Evolutionary conservation across 2,797 vertebrate genomes (phyloP).

Genomic region (Lagodon rhomboides): DNA sequence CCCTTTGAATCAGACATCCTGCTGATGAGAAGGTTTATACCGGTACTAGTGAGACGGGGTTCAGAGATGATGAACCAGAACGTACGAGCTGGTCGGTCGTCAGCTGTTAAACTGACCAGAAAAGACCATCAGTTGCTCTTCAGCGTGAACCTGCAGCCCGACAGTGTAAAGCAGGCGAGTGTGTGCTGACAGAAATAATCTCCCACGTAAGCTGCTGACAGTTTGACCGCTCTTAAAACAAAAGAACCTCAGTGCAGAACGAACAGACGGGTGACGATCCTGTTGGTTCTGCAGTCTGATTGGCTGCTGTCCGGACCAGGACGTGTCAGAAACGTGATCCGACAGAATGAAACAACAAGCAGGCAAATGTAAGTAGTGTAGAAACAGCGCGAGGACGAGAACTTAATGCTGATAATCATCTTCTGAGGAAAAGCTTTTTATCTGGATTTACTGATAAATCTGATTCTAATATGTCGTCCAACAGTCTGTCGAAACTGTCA

Average conservation of each 20-base stretch:
- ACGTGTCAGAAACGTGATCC: slow-evolving; percentile 14
- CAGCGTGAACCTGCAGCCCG: neutral
- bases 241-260: slow-evolving; percentile 13
- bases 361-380: neutral
- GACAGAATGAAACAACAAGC: neutral
- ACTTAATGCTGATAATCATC: neutral
- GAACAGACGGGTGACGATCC: slow-evolving; percentile 4
- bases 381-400: neutral
- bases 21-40: too few relatives aligned
- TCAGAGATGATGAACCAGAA: too few relatives aligned
- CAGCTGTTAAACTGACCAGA: too few relatives aligned
- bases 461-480: neutral
- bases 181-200: neutral
- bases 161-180: slow-evolving; percentile 18
- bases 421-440: neutral
- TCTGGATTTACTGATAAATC: neutral
- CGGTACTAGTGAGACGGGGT: too few relatives aligned
- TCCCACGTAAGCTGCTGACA: neutral
- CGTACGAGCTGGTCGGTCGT: too few relatives aligned
- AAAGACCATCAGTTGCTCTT: too few relatives aligned
- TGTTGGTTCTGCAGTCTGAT: slow-evolving; percentile 44
- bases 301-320: slow-evolving; percentile 65
- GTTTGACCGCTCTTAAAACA: slow-evolving; percentile 4
- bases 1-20: too few relatives aligned
- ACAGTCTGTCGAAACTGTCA: too few relatives aligned